Evolutionary conservation across 2,888 invertebrate species (phyloP).

Genomic region (Chalcosyrphus nemorum): DNA sequence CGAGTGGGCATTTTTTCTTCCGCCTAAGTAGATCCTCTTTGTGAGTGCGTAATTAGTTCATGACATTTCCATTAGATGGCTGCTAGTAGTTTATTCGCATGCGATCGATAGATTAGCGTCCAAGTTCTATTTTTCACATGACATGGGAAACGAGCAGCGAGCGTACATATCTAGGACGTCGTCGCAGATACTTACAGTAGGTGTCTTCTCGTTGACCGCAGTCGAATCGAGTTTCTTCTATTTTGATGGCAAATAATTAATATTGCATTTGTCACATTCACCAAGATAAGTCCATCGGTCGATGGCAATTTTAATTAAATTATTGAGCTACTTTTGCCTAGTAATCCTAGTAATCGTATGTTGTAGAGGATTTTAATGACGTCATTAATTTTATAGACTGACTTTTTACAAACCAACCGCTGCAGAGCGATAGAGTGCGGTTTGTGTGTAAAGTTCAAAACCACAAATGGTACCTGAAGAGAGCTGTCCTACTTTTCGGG

Average conservation of each 20-base stretch:
- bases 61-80: slow-evolving; percentile 46
- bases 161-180: slow-evolving; percentile 41
- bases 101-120: slow-evolving; percentile 56
- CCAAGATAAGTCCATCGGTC: slow-evolving; percentile 22
- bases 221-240: slow-evolving; percentile 31
- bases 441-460: neutral
- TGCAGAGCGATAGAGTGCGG: neutral
- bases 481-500: slow-evolving; percentile 14
- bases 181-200: too few relatives aligned
- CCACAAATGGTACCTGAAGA: neutral
- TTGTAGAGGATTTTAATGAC: slow-evolving; percentile 25
- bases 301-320: slow-evolving; percentile 40
- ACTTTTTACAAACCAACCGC: slow-evolving; percentile 6
- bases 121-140: neutral
- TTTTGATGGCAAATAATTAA: slow-evolving; percentile 60
- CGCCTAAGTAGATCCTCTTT: slow-evolving; percentile 1
- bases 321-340: slow-evolving; percentile 41
- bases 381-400: slow-evolving; percentile 33
- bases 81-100: slow-evolving; percentile 37
- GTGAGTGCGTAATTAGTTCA: slow-evolving; percentile 52
- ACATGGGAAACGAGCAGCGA: slow-evolving; percentile 24
- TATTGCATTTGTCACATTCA: slow-evolving; percentile 63
- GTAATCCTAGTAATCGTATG: slow-evolving; percentile 7
- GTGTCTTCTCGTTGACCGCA: slow-evolving; percentile 26
- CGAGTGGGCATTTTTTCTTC: neutral